Evolutionary conservation across 2,888 invertebrate species (phyloP), one percentile per base, ranked within the genome.

Genomic region (Tetranychus truncatus): DNA sequence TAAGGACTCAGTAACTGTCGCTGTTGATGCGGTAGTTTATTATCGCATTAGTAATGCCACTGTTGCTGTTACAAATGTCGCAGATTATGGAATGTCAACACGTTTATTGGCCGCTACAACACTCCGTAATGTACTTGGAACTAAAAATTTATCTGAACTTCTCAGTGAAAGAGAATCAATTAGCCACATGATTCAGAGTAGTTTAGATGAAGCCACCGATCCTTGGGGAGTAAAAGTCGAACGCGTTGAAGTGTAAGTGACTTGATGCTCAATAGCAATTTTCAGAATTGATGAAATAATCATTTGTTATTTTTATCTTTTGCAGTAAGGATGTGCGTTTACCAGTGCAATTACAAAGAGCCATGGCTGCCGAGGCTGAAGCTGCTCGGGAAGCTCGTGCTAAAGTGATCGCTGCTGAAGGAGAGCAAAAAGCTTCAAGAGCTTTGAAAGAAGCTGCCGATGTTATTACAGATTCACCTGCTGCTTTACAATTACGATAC

Each of bases 61-160:
- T 1, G 91, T 95, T 78, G 95, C 95, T 71, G 94, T 95, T 79
- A 93, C 95, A 72, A 97, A 97, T 84, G 95, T 97, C 72, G 95
- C 96, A 83, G 95, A 97, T 82, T 79, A 79, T 73, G 78, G 77
- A 8, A 74, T 76, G 21, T 79, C 79, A 46, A 96, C 96, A 69
- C 86, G 94, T 79, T 87, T 95, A n/a, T 85, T 96, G 80, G 85
- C 85, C 7, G 84, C 85, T 78, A 82, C 81, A 18, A 83, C 83
- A 9, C 77, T 83, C n/a, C 77, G 83, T 76, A 83, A 96, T 83
- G 95, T 95, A 79, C 90, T 97, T 88, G 97, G 97, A 78, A 97
- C 95, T 75, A 87, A 94, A 80, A 93, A 92, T 75, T 87, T 97
- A 79, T 91, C 95, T 80, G 96, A 97, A 85, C 95, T 97, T 80